Percentiles rank a stretch among this genome's conserved stretches.
Conservation (phyloP, 2,113 vertebrate species). For the Phrynocephalus versicolor region DNA sequence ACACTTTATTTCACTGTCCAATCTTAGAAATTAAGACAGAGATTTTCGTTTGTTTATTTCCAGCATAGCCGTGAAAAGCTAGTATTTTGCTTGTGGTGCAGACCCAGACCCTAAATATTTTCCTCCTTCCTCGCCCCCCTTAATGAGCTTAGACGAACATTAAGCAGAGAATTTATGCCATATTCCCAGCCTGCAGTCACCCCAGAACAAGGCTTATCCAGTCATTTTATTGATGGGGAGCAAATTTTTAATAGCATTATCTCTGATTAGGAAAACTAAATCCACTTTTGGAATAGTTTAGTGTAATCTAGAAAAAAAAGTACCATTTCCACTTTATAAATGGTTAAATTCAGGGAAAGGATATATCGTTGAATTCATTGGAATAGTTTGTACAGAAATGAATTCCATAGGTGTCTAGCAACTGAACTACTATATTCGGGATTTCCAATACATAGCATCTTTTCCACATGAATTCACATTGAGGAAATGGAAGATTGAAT, state of each 20-base stretch:
- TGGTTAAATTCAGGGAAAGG: not conserved
- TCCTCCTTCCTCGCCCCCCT: constrained; percentile 42
- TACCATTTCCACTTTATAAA: not conserved
- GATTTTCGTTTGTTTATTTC: constrained; percentile 24
- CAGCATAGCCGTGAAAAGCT: constrained; percentile 19
- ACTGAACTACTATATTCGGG: not conserved
- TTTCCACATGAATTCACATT: not conserved
- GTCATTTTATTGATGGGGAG: constrained; percentile 43
- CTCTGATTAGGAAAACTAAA: constrained; percentile 56
- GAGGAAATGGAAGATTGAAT: not conserved
- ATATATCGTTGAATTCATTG: not conserved
- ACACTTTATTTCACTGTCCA: constrained; percentile 36
- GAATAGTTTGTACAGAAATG: not conserved
- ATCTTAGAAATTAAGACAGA: constrained; percentile 50
- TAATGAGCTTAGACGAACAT: constrained; percentile 35
- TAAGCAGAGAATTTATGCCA: constrained; percentile 47
- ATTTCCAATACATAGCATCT: not conserved
- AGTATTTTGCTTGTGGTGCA: constrained; percentile 2
- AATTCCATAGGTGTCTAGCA: not conserved
- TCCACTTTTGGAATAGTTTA: constrained; percentile 28
- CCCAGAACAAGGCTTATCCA: constrained; percentile 29
- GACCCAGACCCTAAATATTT: not conserved
- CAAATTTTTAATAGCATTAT: constrained; percentile 39
- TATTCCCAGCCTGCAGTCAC: constrained; percentile 8
- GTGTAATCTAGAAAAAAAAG: not conserved